Percentiles rank a stretch among this genome's conserved stretches.
Evolutionary conservation across 2,888 invertebrate species (phyloP).

Genomic region (Ormyrus thymus): DNA sequence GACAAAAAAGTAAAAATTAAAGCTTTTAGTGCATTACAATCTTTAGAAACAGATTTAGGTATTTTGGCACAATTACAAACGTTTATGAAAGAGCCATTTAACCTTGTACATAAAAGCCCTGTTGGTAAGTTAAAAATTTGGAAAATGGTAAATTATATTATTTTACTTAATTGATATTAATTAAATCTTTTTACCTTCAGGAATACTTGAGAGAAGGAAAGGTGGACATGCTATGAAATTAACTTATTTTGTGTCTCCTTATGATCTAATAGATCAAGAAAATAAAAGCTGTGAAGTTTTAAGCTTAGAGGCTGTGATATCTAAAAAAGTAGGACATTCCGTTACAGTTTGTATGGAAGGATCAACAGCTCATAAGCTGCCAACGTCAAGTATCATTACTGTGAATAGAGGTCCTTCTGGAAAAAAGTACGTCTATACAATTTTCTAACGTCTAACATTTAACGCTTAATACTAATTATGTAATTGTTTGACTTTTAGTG

Average conservation of each 20-base stretch:
- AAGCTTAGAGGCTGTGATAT: constrained; percentile 83
- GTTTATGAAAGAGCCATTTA: constrained; percentile 83
- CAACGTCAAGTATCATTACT: constrained; percentile 83
- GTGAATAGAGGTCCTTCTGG: constrained; percentile 83
- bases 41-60: constrained; percentile 91
- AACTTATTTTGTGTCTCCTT: constrained; percentile 95
- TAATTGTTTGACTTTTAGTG: constrained; percentile 70
- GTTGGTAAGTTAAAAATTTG: constrained; percentile 80
- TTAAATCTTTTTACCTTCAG: constrained; percentile 72
- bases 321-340: constrained; percentile 86
- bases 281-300: constrained; percentile 84
- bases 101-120: constrained; percentile 90
- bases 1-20: constrained; percentile 96
- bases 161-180: not conserved
- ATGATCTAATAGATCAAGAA: constrained; percentile 89
- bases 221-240: constrained; percentile 91
- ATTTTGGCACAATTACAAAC: constrained; percentile 87
- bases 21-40: constrained; percentile 93
- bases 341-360: constrained; percentile 94
- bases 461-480: not conserved
- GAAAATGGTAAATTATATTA: not conserved
- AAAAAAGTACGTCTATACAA: constrained; percentile 80
- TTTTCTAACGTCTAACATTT: constrained; percentile 10
- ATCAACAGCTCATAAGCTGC: constrained; percentile 89
- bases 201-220: constrained; percentile 71